Base-by-base conservation (phyloP, 1,140 invertebrate genomes). In the Cecropterus lyciades region DNA sequence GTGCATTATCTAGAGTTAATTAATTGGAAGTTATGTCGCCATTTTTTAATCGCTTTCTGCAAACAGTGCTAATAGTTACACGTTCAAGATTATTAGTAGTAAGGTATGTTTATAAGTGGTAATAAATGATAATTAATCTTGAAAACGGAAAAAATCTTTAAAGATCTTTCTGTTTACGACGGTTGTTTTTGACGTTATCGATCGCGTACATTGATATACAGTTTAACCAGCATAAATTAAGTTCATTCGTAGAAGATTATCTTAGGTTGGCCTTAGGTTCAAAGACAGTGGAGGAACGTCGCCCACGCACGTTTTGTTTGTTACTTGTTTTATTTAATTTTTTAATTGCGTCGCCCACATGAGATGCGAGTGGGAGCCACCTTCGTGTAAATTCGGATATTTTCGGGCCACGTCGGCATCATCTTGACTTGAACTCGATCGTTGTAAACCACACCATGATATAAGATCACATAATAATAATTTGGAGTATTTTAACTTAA, bases 291-390 rank as follows among this genome's bases (percentile, higher is more conserved):
- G 52, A 45, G 65, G 51, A 33, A 46, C 42, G 27, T 45, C 56
- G 46, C 79, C 77, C 75, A 82, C 79, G 70, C 77, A 75, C 67
- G 68, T 74, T 30, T 73, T 71, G 64, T 53, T 73, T 71, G 65
- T 55, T 66, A 52, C 73, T 85, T 79, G 81, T 80, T 85, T 85
- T 83, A 80, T 89, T 84, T 82, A 80, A 82, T 83, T 85, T 85
- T 87, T 89, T 89, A 87, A 89, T 89, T 89, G 77, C 80, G 69
- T 83, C 80, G 79, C 84, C 86, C 82, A 87, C 84, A 82, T 78
- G 68, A 48, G 51, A 11, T 16, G 4, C 46, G 62, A 73, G 65
- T 73, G 63, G 66, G 62, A 57, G 66, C 65, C 37, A 73, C 42
- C 43, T 59, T 59, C 56, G 56, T 48, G 43, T 27, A 13, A 59